Evolutionary conservation across 2,797 vertebrate genomes (phyloP), one percentile per base, ranked within the genome.

Genomic region (Astyanax mexicanus): DNA sequence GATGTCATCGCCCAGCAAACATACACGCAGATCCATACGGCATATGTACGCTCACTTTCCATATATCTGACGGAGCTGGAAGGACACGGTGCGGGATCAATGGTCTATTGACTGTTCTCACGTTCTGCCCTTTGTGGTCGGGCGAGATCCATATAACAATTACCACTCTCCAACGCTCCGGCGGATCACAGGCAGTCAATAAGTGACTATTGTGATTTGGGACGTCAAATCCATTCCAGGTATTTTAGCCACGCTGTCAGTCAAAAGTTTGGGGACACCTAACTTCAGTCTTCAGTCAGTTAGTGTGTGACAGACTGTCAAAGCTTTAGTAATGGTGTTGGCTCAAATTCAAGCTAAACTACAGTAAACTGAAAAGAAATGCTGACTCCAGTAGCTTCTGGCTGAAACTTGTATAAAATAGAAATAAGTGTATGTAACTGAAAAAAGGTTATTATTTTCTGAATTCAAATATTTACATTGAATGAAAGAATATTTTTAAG

Each of bases 111-210:
- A 93, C 91, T 88, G 84, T 21, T 90, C 83, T 85, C 84, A 89
- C 89, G 90, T 92, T 92, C 88, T 93, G 89, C 89, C 92, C 92
- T 94, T 92, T 95, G 93, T 93, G 94, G 93, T 92, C 92, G 92
- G 90, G 88, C 90, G 32, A 38, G 58, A 38, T 57, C 54, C 54
- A 57, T 57, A 57, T 57, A 57, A 57, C 54, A 57, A 57, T 57
- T 57, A 57, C 54, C 54, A 4, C 90, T 92, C 93, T 92, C 92
- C 92, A 94, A 93, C 44, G 91, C 92, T 93, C 92, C 92, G 93
- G 94, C 92, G 90, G 93, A 95, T 94, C 93, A 89, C 88, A 85
- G 84, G 10, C 68, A 92, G 91, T 93, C 92, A 91, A 94, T 92
- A 94, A 88, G 92, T 89, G 89, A 92, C 90, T 91, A 88, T 90